Conservation (phyloP, 2,888 invertebrate genomes). For the Pseudoips prasinana region DNA sequence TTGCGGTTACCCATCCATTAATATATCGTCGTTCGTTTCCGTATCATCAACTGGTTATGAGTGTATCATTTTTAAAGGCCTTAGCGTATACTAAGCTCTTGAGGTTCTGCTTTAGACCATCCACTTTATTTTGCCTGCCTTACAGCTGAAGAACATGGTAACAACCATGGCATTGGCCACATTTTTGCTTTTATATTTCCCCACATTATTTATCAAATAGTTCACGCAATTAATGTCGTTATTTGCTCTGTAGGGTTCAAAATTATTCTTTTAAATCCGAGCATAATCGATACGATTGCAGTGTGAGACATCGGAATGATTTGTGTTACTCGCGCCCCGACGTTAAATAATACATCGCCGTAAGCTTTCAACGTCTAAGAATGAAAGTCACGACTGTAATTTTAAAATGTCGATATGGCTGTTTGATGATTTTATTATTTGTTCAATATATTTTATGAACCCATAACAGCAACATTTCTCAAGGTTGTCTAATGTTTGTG, state of each 20-base stretch:
- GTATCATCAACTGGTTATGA: too few relatives aligned
- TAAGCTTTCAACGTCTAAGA: slow-evolving; percentile 74
- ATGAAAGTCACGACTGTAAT: slow-evolving; percentile 79
- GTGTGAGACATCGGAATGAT: slow-evolving; percentile 67
- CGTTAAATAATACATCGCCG: slow-evolving; percentile 76
- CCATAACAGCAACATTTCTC: slow-evolving; percentile 21
- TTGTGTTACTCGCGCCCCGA: slow-evolving; percentile 67
- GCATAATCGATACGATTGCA: slow-evolving; percentile 69
- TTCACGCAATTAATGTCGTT: slow-evolving; percentile 29
- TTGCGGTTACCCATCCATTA: too few relatives aligned
- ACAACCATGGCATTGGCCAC: too few relatives aligned
- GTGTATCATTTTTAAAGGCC: too few relatives aligned
- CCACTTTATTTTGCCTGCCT: too few relatives aligned
- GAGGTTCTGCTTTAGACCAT: too few relatives aligned
- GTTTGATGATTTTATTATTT: slow-evolving; percentile 66
- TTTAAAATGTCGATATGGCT: slow-evolving; percentile 71
- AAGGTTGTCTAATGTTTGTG: slow-evolving; percentile 25
- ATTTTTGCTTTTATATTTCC: too few relatives aligned
- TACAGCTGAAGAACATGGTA: too few relatives aligned
- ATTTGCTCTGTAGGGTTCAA: slow-evolving; percentile 50
- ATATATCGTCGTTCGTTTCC: too few relatives aligned
- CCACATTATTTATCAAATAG: too few relatives aligned
- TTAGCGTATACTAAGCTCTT: too few relatives aligned
- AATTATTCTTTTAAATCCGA: slow-evolving; percentile 53
- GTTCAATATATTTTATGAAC: slow-evolving; percentile 34